Evolutionary conservation across 2,797 vertebrate genomes (phyloP).

Genomic region (Perodicticus potto): DNA sequence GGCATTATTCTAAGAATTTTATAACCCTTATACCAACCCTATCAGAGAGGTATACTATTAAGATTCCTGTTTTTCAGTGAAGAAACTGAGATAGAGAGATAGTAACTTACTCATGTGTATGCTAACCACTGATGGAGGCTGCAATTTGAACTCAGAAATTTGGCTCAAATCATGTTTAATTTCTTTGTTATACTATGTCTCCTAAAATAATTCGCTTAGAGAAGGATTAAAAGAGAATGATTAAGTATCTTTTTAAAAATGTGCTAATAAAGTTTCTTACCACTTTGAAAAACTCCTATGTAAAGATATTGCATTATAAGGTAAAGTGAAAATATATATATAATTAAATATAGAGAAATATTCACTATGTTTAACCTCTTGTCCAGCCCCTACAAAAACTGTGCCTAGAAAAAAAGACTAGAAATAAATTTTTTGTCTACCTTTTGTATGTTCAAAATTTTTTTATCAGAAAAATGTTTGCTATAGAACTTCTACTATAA

Average conservation of each 20-base stretch:
- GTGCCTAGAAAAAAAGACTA: background rate
- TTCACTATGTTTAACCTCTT: background rate
- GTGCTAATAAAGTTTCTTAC: background rate
- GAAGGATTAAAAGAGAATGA: constrained; percentile 1
- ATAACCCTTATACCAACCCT: background rate
- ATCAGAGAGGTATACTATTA: background rate
- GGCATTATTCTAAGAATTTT: background rate
- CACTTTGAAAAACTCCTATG: background rate
- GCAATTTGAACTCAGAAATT: constrained; percentile 4
- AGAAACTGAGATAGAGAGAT: constrained; percentile 10
- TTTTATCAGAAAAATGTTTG: constrained; percentile 33
- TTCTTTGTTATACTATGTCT: background rate
- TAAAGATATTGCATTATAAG: background rate
- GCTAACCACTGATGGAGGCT: background rate
- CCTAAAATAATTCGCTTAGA: constrained; percentile 6
- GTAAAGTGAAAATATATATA: background rate
- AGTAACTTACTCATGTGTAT: background rate
- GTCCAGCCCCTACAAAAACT: background rate
- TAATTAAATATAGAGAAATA: background rate
- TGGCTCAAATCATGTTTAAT: background rate
- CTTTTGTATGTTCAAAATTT: constrained; percentile 15
- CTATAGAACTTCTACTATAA: constrained; percentile 26
- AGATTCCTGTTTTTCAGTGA: background rate
- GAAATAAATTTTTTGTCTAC: constrained; percentile 9
- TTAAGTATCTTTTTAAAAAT: background rate